Evolutionary conservation across 2,888 invertebrate genomes (phyloP), one percentile per base, ranked within the genome.

Genomic region (Cerceris ruficornis): DNA sequence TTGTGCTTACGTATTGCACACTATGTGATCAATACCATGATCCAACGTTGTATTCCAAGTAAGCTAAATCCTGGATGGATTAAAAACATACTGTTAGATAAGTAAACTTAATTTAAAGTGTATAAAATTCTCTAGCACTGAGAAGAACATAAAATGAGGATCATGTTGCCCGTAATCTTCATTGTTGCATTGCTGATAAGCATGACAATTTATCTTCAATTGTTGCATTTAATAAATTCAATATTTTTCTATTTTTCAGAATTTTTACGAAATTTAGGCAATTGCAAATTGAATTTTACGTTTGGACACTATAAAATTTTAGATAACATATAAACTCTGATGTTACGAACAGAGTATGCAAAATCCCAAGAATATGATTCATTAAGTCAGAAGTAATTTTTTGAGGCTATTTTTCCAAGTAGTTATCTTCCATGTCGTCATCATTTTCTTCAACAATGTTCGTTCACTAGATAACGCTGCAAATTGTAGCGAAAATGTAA

Each of bases 1-100:
- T 69, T 75, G 71, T 79, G 75, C 87, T 87, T 86, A 85, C 87
- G 58, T 72, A 76, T 82, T 43, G 74, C 70, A 67, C 75, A 77
- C 69, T 71, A 74, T 64, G 69, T 65, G 74, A 81, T 82, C 69
- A 81, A 83, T 60, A 75, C 65, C 73, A 67, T 73, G 68, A 83
- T 85, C 83, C 85, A 77, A 64, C 80, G 80, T 81, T 75, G 80
- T 70, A 75, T 75, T 77, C 78, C 75, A 57, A 69, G 73, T 39
- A 28, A 65, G 64, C 46, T 79, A 77, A 49, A 72, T 79, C 83
- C 85, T 83, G 64, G 57, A 41, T 70, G 39, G 58, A 77, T 67
- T n/a, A 79, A 77, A 39, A 80, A 69, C 72, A 74, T 57, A 58
- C 71, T 62, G 75, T 80, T 77, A 85, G 61, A 73, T 68, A 69